Base-by-base conservation (phyloP, 2,888 invertebrate species). In the Cerceris ruficornis region DNA sequence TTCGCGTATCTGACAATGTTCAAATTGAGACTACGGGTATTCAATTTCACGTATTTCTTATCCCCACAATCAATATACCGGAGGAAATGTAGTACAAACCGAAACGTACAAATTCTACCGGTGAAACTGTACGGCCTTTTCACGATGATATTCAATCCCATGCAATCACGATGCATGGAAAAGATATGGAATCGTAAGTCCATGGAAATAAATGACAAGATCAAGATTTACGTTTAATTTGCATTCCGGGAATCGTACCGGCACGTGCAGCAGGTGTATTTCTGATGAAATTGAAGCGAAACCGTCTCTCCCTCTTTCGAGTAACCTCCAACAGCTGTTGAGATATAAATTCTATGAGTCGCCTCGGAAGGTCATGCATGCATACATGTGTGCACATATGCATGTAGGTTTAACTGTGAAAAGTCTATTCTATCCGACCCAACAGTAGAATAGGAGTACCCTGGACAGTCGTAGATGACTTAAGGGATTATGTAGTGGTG, bases 401-500 rank as follows among this genome's bases (percentile, higher is more conserved):
- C 52, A 55, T 55, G 58, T 52, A 55, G 49, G 50, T 41, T 75
- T 85, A 81, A 83, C 77, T 73, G 74, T 55, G 75, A 83, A 75
- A 78, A 83, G 86, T 85, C 82, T 69, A 67, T 66, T 17, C 61
- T 66, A 73, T 80, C 75, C 83, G 71, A 85, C 74, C 78, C 77
- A 39, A 39, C 57, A 43, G 42, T 17, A 15, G 17, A 15, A 17
- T n/a, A n/a, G 61, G 77, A 49, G 42, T 58, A 69, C 41, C 75
- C 54, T 42, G 71, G 65, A 74, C 73, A 65, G 54, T 46, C 65
- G 42, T 28, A 62, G 50, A 46, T 64, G 75, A 78, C 83, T 83
- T 85, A 85, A 77, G 61, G 78, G 86, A 85, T 86, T 86, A 86
- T 77, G 55, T 42, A 76, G 58, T 49, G 72, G 57, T 11, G 71